These are phyloP conservation scores for Calcarius lapponicus DNA, from an alignment of 2,797 vertebrate genomes.

Conservation along the genomic window DNA sequence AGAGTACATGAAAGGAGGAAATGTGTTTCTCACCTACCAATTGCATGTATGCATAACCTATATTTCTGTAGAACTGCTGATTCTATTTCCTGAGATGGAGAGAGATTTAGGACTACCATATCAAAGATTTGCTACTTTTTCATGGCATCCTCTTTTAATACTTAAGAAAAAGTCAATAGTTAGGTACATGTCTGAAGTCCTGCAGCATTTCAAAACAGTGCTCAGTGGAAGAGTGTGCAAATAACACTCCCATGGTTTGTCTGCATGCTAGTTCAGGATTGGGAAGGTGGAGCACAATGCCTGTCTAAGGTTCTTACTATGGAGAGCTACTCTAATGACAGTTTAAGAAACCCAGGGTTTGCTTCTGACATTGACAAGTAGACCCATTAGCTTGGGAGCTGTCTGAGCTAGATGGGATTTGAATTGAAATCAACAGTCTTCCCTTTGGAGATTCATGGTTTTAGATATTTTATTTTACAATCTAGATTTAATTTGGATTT, in stretches of 20 bases:
- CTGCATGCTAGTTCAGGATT: neutral
- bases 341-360: neutral
- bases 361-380: neutral
- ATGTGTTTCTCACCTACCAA: neutral
- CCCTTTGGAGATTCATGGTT: neutral
- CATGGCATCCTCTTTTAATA: neutral
- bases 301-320: neutral
- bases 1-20: neutral
- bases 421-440: neutral
- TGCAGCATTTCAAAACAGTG: neutral
- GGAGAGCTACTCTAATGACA: neutral
- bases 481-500: neutral
- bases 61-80: neutral
- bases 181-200: neutral
- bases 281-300: neutral
- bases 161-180: neutral
- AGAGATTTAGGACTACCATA: neutral
- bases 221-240: neutral
- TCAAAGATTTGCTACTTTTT: neutral
- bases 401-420: neutral
- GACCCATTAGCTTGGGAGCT: neutral
- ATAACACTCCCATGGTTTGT: neutral
- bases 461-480: neutral
- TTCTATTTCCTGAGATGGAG: neutral
- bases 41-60: neutral